Conservation (phyloP, 2,113 vertebrate genomes). For the Herpetotheres cachinnans region DNA sequence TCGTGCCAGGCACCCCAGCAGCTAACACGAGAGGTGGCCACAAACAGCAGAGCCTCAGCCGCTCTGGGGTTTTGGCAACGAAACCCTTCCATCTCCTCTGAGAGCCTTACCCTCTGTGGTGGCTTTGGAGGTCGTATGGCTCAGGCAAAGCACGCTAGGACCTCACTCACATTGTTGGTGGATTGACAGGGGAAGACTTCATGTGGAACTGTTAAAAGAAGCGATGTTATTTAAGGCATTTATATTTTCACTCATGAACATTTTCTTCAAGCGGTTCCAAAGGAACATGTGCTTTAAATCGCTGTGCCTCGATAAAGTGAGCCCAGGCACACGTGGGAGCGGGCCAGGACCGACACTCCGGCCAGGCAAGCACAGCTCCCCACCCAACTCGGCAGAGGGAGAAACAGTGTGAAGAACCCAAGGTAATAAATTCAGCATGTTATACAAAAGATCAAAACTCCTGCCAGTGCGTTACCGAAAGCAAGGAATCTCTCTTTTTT, state of each 20-base stretch:
- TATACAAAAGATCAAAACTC: neutral
- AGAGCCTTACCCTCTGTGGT: neutral
- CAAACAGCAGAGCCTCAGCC: neutral
- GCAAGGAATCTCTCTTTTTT: neutral
- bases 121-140: neutral
- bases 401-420: neutral
- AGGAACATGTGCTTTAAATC: neutral
- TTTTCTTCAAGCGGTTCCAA: neutral
- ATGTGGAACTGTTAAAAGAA: neutral
- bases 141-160: neutral
- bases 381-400: accelerated
- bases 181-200: neutral
- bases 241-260: neutral
- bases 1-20: accelerated
- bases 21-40: accelerated
- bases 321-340: neutral
- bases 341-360: neutral
- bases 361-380: neutral
- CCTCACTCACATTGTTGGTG: accelerated
- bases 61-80: neutral
- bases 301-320: neutral
- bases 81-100: neutral
- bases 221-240: neutral
- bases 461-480: neutral
- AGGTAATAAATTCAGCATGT: slow-evolving; percentile 1